Percentiles rank a stretch among this genome's conserved stretches.
Evolutionary conservation across 2,797 vertebrate species (phyloP).

Genomic region (Mormyrus proboscirostris): DNA sequence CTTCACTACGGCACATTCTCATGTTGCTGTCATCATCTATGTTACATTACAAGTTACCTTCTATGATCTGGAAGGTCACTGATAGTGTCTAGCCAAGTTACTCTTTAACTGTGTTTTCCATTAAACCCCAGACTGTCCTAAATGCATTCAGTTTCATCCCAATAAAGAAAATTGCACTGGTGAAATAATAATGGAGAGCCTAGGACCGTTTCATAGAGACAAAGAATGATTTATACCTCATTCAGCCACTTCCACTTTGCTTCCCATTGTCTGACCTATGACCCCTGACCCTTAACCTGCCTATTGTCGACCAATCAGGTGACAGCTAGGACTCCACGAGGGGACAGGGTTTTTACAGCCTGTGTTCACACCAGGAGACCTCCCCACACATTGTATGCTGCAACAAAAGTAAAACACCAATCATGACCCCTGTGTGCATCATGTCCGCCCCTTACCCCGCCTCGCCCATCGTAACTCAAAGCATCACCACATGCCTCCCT

Average conservation of each 20-base stretch:
- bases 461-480: not conserved
- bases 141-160: not conserved
- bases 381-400: not conserved
- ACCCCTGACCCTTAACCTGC: slow-evolving; percentile 43
- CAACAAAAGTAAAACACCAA: slow-evolving; percentile 19
- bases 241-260: slow-evolving; percentile 37
- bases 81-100: not conserved
- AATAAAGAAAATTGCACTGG: not conserved
- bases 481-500: not conserved
- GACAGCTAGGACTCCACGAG: slow-evolving; percentile 43
- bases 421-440: not conserved
- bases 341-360: slow-evolving; percentile 45
- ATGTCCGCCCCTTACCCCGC: not conserved
- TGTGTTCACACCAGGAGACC: slow-evolving; percentile 34
- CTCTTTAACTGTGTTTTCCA: not conserved
- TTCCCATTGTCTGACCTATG: slow-evolving; percentile 45
- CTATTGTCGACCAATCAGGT: slow-evolving; percentile 54
- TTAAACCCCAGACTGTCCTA: not conserved
- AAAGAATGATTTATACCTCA: slow-evolving; percentile 29
- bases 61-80: not conserved
- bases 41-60: not conserved
- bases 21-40: not conserved
- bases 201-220: not conserved
- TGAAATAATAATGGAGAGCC: not conserved
- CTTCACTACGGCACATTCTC: not conserved